Conservation (phyloP, 2,797 vertebrate genomes). For the Sparus aurata region DNA sequence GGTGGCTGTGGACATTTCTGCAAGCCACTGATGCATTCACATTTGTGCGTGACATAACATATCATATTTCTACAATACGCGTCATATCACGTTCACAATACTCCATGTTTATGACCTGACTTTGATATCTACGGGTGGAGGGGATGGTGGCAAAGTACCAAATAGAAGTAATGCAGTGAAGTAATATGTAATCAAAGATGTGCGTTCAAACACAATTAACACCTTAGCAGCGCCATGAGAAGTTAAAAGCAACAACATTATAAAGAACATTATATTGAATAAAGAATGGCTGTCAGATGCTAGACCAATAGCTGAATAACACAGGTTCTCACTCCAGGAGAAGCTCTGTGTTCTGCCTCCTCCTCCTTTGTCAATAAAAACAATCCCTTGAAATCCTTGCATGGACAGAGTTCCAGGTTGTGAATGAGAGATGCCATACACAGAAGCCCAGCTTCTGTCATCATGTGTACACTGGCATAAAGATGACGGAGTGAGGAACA, state of each 20-base stretch:
- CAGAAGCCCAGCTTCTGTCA: conserved; percentile 52
- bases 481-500: conserved; percentile 55
- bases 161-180: not conserved
- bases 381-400: conserved; percentile 49
- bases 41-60: too few relatives aligned
- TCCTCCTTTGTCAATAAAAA: conserved; percentile 43
- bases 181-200: not conserved
- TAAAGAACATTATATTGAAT: conserved; percentile 9
- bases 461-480: conserved; percentile 48
- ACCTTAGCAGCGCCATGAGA: not conserved
- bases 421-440: conserved; percentile 60
- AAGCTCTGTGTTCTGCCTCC: conserved; percentile 37
- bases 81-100: too few relatives aligned
- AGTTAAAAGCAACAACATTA: not conserved
- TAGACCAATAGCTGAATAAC: not conserved
- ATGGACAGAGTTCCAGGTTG: conserved; percentile 42
- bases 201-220: not conserved
- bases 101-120: too few relatives aligned
- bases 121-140: too few relatives aligned
- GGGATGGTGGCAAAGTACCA: too few relatives aligned
- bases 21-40: too few relatives aligned
- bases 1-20: too few relatives aligned
- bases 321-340: not conserved
- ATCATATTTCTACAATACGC: too few relatives aligned
- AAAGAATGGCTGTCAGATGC: conserved; percentile 12